A percentile compares a stretch with the other conserved stretches of the same genome.
phyloP scores from a whole-genome alignment of 2,113 vertebrate genomes.

The Aythya baeri region DNA sequence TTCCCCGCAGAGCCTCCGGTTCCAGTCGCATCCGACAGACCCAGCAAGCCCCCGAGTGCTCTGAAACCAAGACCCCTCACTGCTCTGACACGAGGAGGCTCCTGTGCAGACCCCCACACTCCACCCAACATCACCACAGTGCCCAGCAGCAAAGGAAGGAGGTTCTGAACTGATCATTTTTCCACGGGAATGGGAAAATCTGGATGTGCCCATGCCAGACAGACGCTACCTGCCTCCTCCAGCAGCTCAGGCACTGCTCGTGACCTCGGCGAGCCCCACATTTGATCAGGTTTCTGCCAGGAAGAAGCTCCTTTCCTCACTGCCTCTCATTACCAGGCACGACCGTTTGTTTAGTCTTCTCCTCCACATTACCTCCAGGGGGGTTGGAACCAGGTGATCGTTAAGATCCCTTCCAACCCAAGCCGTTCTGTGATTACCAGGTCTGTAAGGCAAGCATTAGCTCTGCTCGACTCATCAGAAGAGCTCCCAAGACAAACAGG shows the following conservation, averaged over 20 bases:
- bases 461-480: neutral
- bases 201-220: neutral
- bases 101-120: neutral
- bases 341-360: neutral
- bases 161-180: neutral
- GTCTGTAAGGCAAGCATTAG: neutral
- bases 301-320: neutral
- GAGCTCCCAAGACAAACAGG: neutral
- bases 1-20: neutral
- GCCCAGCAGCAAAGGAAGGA: neutral
- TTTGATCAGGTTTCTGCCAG: neutral
- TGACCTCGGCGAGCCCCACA: neutral
- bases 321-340: neutral
- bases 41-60: neutral
- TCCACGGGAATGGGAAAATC: neutral
- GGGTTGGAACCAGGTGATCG: too few relatives aligned
- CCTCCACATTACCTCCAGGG: neutral
- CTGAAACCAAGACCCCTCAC: fast-evolving
- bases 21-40: neutral
- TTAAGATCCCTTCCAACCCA: too few relatives aligned
- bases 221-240: neutral
- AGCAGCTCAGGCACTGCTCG: neutral
- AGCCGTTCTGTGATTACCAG: fast-evolving
- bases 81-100: neutral
- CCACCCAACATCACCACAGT: neutral